phyloP scores from a whole-genome alignment of 2,797 vertebrate species.

The Aphelocoma californica region DNA sequence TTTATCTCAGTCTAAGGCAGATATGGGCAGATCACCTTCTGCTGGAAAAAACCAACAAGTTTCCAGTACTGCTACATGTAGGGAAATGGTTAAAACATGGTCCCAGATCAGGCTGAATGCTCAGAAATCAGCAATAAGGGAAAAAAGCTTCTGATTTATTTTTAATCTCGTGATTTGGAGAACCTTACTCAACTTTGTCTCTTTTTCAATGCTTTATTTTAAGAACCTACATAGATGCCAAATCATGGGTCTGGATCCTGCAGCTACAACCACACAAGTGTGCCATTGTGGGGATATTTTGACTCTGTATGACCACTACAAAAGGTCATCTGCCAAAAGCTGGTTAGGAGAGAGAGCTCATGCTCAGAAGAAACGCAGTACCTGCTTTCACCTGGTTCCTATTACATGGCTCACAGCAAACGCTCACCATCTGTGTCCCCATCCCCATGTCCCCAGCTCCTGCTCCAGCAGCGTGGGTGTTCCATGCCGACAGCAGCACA shows the following conservation, averaged over 20 bases:
- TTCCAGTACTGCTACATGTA: accelerated
- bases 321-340: not conserved
- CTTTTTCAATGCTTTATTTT: not conserved
- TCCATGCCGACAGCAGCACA: accelerated
- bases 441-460: not conserved
- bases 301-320: not conserved
- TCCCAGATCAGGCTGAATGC: not conserved
- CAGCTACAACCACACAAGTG: not conserved
- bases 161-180: not conserved
- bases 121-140: not conserved
- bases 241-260: not conserved
- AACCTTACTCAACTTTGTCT: not conserved
- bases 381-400: not conserved
- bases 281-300: not conserved
- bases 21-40: accelerated
- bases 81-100: not conserved
- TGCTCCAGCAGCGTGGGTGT: not conserved
- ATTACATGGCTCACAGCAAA: accelerated
- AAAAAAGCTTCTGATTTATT: not conserved
- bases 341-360: not conserved
- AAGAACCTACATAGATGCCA: not conserved
- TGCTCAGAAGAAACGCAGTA: not conserved
- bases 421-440: not conserved
- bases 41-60: not conserved
- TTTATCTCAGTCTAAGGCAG: not conserved